Evolutionary conservation across 2,888 invertebrate species (phyloP).

Genomic region (Sphaerophoria taeniata): DNA sequence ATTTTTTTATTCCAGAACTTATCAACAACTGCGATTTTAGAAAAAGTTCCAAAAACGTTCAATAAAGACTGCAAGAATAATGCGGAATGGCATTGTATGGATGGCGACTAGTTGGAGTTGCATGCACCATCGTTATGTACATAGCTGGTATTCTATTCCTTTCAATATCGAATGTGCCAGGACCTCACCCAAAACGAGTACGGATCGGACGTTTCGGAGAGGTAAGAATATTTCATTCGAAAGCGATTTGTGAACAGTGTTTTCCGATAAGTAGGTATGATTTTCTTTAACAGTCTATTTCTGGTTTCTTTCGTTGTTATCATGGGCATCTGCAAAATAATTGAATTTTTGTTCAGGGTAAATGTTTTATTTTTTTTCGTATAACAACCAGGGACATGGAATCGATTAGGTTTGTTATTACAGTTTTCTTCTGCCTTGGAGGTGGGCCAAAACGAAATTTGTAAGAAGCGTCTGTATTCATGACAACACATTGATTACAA

Average conservation of each 20-base stretch:
- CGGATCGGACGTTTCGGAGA: slow-evolving; percentile 81
- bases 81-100: slow-evolving; percentile 82
- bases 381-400: too few relatives aligned
- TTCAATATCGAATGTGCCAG: slow-evolving; percentile 82
- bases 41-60: slow-evolving; percentile 64
- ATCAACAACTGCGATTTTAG: slow-evolving; percentile 43
- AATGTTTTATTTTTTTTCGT: too few relatives aligned
- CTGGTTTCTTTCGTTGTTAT: too few relatives aligned
- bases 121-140: slow-evolving; percentile 82
- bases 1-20: slow-evolving; percentile 45
- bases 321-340: too few relatives aligned
- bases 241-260: neutral
- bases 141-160: slow-evolving; percentile 82
- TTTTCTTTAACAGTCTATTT: too few relatives aligned
- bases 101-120: slow-evolving; percentile 83
- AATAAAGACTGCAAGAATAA: slow-evolving; percentile 73
- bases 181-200: slow-evolving; percentile 80
- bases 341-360: too few relatives aligned
- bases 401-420: too few relatives aligned
- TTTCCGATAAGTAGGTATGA: neutral
- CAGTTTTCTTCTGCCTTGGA: too few relatives aligned
- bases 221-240: slow-evolving; percentile 75
- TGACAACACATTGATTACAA: too few relatives aligned
- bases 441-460: too few relatives aligned
- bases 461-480: too few relatives aligned